These are phyloP conservation scores for Malurus alboscapulatus DNA, from an alignment of 2,113 vertebrate species.

Conservation along the genomic window DNA sequence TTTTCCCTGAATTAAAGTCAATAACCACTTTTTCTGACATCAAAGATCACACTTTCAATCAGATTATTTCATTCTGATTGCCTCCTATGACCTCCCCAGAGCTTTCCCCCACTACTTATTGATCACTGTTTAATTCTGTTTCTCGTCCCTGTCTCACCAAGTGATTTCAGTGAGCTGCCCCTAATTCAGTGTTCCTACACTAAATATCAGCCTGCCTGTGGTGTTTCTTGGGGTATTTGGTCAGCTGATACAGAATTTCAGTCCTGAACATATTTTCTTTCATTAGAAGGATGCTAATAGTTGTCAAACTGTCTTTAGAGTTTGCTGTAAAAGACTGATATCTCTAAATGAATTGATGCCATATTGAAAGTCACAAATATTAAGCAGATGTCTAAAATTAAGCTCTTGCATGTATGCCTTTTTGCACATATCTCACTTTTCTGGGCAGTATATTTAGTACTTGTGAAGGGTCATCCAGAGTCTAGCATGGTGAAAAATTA, in stretches of 20 bases:
- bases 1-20: constrained; percentile 49
- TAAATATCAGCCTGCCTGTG: neutral
- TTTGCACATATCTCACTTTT: neutral
- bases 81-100: constrained; percentile 7
- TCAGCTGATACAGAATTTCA: neutral
- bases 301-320: neutral
- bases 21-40: constrained; percentile 48
- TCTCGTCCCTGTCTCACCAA: constrained; percentile 5
- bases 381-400: neutral
- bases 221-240: neutral
- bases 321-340: neutral
- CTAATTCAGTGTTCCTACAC: neutral
- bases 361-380: neutral
- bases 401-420: neutral
- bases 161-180: neutral
- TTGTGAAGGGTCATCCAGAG: neutral
- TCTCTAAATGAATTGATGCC: neutral
- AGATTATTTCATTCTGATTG: constrained; percentile 50
- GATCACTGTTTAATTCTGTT: constrained; percentile 36
- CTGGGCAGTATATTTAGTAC: neutral
- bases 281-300: neutral
- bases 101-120: constrained; percentile 15
- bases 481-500: neutral
- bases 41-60: constrained; percentile 55
- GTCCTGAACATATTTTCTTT: neutral